phyloP scores from a whole-genome alignment of 2,888 invertebrate genomes.

The Abrostola triplasia region DNA sequence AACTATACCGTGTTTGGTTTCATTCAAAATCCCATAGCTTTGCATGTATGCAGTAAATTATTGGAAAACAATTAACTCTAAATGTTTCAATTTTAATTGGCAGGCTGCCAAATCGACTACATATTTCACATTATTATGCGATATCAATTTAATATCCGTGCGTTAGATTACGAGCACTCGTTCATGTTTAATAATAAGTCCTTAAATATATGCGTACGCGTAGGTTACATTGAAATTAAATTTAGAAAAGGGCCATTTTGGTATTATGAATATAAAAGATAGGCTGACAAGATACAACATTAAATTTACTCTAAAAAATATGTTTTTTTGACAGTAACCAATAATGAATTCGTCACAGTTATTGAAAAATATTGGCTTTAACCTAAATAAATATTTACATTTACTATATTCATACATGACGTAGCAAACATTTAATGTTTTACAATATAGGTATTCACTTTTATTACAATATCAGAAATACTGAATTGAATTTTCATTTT shows the following conservation, averaged over 20 bases:
- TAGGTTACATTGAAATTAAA: not conserved
- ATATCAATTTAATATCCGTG: constrained; percentile 8
- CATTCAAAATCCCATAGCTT: not conserved
- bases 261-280: too few relatives aligned
- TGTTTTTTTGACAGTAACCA: too few relatives aligned
- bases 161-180: not conserved
- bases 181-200: not conserved
- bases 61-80: constrained; percentile 5
- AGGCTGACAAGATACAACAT: too few relatives aligned
- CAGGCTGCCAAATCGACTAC: not conserved
- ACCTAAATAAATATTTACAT: too few relatives aligned
- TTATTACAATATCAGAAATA: too few relatives aligned
- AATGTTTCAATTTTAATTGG: constrained; percentile 9
- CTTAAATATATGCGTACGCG: not conserved
- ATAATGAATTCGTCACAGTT: too few relatives aligned
- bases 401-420: too few relatives aligned
- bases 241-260: too few relatives aligned
- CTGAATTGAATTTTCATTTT: not conserved
- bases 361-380: too few relatives aligned
- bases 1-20: not conserved
- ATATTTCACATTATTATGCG: not conserved
- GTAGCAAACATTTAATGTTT: too few relatives aligned
- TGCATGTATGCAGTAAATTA: constrained; percentile 3
- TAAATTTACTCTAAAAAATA: too few relatives aligned
- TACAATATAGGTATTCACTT: too few relatives aligned